These are phyloP conservation scores for Alauda arvensis DNA, from an alignment of 2,797 vertebrate species.

Conservation along the genomic window DNA sequence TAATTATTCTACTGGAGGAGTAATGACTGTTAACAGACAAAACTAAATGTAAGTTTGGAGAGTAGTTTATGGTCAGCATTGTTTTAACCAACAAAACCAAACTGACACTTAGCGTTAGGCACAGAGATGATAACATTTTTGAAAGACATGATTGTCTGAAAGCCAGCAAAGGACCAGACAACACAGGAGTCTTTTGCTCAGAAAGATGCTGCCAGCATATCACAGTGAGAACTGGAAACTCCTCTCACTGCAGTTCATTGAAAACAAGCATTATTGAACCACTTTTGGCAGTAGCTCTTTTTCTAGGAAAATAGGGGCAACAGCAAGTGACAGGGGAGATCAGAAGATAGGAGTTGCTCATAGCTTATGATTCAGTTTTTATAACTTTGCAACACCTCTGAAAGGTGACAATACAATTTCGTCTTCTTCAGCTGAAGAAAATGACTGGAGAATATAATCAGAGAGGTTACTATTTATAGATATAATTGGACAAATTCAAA, in stretches of 20 bases:
- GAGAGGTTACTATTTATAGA: not conserved
- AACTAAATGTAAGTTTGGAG: not conserved
- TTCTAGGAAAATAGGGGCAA: not conserved
- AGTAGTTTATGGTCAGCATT: not conserved
- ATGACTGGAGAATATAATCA: not conserved
- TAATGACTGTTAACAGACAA: not conserved
- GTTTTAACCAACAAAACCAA: not conserved
- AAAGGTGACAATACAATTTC: not conserved
- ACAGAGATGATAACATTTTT: not conserved
- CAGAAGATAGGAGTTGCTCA: not conserved
- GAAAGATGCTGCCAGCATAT: not conserved
- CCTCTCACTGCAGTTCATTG: not conserved
- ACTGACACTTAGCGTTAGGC: not conserved
- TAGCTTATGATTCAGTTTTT: not conserved
- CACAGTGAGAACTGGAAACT: not conserved
- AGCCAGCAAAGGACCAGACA: not conserved
- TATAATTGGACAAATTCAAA: not conserved
- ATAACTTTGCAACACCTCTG: not conserved
- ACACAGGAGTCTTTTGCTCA: not conserved
- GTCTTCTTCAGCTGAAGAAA: not conserved
- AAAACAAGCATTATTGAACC: not conserved
- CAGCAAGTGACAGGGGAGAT: not conserved
- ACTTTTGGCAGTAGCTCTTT: not conserved
- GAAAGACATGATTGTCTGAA: not conserved
- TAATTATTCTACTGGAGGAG: not conserved